These are phyloP conservation scores for Coelopa pilipes DNA, from an alignment of 2,888 invertebrate species.

Conservation along the genomic window DNA sequence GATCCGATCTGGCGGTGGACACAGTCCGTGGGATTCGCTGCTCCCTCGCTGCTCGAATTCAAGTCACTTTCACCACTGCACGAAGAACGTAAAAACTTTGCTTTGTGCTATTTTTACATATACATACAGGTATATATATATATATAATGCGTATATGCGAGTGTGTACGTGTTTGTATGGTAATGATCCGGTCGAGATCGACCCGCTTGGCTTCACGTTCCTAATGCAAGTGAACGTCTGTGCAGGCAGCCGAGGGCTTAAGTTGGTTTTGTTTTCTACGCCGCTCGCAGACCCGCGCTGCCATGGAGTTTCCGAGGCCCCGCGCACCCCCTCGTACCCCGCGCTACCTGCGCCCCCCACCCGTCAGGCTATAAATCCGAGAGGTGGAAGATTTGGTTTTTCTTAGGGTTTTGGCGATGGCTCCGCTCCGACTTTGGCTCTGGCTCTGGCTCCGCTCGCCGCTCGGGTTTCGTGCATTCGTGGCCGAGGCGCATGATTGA, in stretches of 20 bases:
- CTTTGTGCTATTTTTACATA: constrained; percentile 32
- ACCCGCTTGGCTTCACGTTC: constrained; percentile 62
- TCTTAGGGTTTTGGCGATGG: constrained; percentile 18
- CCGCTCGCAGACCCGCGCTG: constrained; percentile 20
- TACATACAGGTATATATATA: constrained; percentile 22
- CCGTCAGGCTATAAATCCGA: background rate
- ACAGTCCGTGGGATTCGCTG: too few species aligned
- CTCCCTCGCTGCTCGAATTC: too few species aligned
- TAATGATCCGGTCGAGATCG: constrained; percentile 39
- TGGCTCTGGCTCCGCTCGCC: constrained; percentile 12
- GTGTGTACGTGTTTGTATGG: background rate
- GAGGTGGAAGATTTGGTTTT: constrained; percentile 39
- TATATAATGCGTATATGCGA: constrained; percentile 1
- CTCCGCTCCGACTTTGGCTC: constrained; percentile 9
- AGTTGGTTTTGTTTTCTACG: constrained; percentile 56
- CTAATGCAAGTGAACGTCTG: constrained; percentile 63
- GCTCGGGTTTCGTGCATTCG: constrained; percentile 30
- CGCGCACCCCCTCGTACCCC: too few species aligned
- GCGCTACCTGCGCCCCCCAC: too few species aligned
- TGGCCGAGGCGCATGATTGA: constrained; percentile 41
- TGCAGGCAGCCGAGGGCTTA: constrained; percentile 59
- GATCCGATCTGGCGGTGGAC: background rate
- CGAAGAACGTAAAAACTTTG: background rate
- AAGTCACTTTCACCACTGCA: background rate
- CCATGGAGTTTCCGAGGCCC: background rate